Evolutionary conservation across 2,888 invertebrate genomes (phyloP).

Genomic region (Cephus spinipes): DNA sequence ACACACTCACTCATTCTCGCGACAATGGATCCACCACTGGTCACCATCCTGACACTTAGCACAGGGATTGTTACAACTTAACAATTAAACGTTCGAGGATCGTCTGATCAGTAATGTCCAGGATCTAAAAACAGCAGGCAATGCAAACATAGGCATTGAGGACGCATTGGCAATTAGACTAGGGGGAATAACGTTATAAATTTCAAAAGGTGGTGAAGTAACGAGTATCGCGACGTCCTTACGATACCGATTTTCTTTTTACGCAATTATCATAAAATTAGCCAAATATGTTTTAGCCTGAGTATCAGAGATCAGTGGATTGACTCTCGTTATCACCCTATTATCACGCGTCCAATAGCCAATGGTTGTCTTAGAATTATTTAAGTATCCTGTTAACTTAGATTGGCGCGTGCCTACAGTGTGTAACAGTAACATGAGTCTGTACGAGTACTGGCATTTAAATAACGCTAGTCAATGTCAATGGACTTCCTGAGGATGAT

Average conservation of each 20-base stretch:
- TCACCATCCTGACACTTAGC: slow-evolving; percentile 36
- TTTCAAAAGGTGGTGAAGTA: neutral
- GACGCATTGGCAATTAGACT: no score
- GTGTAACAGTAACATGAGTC: neutral
- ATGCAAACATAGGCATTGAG: no score
- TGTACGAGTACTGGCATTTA: neutral
- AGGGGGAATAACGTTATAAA: no score
- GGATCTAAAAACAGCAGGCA: slow-evolving; percentile 1
- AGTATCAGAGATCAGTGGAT: no score
- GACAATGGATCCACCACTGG: slow-evolving; percentile 57
- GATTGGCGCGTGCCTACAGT: neutral
- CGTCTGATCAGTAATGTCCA: neutral
- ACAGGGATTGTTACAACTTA: slow-evolving; percentile 7
- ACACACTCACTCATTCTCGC: slow-evolving; percentile 63
- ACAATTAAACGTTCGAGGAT: neutral
- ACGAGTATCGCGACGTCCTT: no score
- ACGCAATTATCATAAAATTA: no score
- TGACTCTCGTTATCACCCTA: no score
- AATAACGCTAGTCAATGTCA: neutral
- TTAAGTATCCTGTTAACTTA: neutral
- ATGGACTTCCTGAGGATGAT: slow-evolving; percentile 4
- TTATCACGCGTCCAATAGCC: no score
- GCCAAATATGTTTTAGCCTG: no score
- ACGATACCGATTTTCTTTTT: no score
- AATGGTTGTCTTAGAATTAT: neutral